Conservation (phyloP, 2,113 vertebrate species). For the Sceloporus undulatus region DNA sequence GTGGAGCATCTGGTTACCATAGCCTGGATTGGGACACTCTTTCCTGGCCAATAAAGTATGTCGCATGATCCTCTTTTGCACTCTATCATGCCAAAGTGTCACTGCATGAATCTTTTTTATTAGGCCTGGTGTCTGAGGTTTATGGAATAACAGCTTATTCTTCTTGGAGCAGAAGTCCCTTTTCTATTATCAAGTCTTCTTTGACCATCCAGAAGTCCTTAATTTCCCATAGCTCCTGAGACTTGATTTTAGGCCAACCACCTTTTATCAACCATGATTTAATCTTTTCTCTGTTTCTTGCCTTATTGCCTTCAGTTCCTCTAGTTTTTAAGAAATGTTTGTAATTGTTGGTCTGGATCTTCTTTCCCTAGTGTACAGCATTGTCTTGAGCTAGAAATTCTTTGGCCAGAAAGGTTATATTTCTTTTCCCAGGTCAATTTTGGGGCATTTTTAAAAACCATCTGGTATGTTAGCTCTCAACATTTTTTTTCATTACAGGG, state of each 20-base stretch:
- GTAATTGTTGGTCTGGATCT: neutral
- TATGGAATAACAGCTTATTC: neutral
- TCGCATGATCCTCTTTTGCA: no score
- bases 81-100: neutral
- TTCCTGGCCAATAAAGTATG: neutral
- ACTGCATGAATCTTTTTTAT: constrained; percentile 1
- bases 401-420: neutral
- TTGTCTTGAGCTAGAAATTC: neutral
- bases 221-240: neutral
- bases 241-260: neutral
- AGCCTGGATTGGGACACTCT: neutral
- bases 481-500: no score
- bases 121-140: neutral
- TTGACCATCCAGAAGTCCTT: constrained; percentile 14
- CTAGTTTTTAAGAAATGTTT: neutral
- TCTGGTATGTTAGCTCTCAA: neutral
- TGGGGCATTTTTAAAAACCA: neutral
- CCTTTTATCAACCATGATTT: constrained; percentile 13
- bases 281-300: neutral
- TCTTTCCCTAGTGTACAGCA: neutral
- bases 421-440: neutral
- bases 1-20: neutral
- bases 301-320: neutral
- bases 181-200: neutral
- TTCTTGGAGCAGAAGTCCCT: neutral